Base-by-base conservation (phyloP, 2,113 vertebrate species). In the Oncorhynchus nerka region DNA sequence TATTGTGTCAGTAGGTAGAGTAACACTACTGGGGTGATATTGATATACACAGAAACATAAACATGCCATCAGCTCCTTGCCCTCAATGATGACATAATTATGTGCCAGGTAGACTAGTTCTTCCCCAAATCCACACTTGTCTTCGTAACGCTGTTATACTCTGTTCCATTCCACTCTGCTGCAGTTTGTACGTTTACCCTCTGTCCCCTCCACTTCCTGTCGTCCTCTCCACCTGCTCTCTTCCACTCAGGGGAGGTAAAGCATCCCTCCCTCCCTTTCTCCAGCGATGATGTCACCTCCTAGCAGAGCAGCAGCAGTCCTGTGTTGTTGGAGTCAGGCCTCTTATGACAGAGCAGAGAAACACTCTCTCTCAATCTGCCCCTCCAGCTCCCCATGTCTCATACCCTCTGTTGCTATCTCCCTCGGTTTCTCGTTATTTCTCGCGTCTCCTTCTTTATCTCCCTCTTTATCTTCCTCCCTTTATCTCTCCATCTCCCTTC, bases 241-340 rank as follows among this genome's bases (percentile, higher is more conserved):
- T 55, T 7, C 51, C 19, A 57, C 32, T 34, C 32, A 68, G 67
- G 19, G 15, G 67, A 68, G 67, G 30, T 64, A 64, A 24, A 64
- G 61, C 64, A n/a, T 32, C 70, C 49, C 9, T 55, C 24, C 22
- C 12, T 26, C 19, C 49, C 12, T 55, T 45, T 26, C 48, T 51
- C 69, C 20, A 24, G 7, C 39, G 64, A 68, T 75, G 64, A 75
- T 75, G 73, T 75, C 64, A 75, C 15, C 59, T 75, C 45, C 11
- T 12, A 66, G 22, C 51, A 67, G 73, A 66, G 22, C 32, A 67
- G 73, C 62, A 20, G 73, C 19, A 51, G 64, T 75, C 6, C 15
- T 30, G 39, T 67, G 39, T 55, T 67, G 2, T 26, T n/a, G 34
- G 61, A 11, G 34, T 51, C 34, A 45, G 39, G 24, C 34, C 61